Evolutionary conservation across 2,888 invertebrate species (phyloP).

Genomic region (Idaea dimidiata): DNA sequence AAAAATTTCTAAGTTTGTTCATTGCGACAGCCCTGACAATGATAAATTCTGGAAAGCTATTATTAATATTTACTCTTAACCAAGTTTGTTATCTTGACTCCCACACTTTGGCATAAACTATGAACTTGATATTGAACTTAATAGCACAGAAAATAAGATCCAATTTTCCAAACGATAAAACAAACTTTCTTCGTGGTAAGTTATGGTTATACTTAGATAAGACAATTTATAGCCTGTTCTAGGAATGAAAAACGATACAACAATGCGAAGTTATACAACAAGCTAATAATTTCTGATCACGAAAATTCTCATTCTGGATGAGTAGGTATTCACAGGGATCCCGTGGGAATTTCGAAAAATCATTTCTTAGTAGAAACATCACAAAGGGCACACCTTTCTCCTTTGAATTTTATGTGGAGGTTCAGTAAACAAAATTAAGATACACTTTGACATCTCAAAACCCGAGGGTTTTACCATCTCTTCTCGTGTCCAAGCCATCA

Average conservation of each 20-base stretch:
- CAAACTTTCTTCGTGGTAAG: slow-evolving; percentile 20
- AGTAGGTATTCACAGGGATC: too few relatives aligned
- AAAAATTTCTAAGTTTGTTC: not conserved
- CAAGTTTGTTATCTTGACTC: slow-evolving; percentile 21
- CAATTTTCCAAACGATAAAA: slow-evolving; percentile 19
- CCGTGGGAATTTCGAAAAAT: too few relatives aligned
- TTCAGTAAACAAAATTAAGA: too few relatives aligned
- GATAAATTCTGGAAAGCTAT: slow-evolving; percentile 21
- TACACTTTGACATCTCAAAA: too few relatives aligned
- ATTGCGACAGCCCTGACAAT: not conserved
- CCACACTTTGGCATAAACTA: slow-evolving; percentile 22
- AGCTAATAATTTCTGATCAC: too few relatives aligned
- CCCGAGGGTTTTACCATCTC: too few relatives aligned
- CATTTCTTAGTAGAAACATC: too few relatives aligned
- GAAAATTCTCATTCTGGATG: too few relatives aligned
- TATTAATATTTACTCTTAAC: slow-evolving; percentile 16
- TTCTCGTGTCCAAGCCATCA: too few relatives aligned
- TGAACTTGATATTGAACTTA: slow-evolving; percentile 26
- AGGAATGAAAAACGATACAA: not conserved
- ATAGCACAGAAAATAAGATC: slow-evolving; percentile 29
- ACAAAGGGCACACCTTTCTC: too few relatives aligned
- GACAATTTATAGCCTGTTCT: not conserved
- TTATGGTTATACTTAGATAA: slow-evolving; percentile 9
- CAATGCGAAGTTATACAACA: not conserved
- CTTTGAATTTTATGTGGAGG: too few relatives aligned